Conservation (phyloP, 2,888 invertebrate species). For the Strigamia crassipes region DNA sequence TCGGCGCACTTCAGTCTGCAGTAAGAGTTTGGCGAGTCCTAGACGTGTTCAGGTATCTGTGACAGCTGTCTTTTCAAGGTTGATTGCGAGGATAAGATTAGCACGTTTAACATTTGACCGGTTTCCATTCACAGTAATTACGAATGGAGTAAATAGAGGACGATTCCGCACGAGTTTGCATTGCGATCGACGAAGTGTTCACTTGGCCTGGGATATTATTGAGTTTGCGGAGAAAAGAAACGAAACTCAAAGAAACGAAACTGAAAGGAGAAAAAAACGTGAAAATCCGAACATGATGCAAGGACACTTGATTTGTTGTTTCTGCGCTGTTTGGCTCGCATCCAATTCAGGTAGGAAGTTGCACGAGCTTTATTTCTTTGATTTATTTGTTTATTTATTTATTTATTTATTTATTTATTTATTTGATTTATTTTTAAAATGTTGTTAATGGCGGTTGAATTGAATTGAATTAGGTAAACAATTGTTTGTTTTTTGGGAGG, state of each 20-base stretch:
- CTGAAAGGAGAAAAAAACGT: background rate
- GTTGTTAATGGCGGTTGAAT: too few relatives aligned
- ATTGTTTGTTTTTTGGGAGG: too few relatives aligned
- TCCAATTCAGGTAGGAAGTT: background rate
- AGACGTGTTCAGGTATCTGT: too few relatives aligned
- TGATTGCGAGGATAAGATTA: background rate
- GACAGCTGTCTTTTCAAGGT: background rate
- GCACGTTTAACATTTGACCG: background rate
- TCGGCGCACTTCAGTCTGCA: background rate
- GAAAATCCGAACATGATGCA: background rate
- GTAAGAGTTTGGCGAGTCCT: background rate
- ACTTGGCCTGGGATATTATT: background rate
- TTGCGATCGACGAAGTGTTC: background rate
- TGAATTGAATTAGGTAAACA: too few relatives aligned
- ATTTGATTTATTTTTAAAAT: too few relatives aligned
- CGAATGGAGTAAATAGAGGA: background rate
- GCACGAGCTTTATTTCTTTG: too few relatives aligned
- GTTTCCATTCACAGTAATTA: too few relatives aligned
- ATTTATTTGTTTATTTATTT: too few relatives aligned
- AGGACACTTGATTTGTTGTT: constrained; percentile 1
- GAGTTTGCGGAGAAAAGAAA: too few relatives aligned
- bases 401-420: too few relatives aligned
- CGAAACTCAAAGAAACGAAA: too few relatives aligned
- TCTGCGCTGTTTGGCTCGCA: background rate
- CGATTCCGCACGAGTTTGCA: background rate